Evolutionary conservation across 2,113 vertebrate genomes (phyloP), one percentile per base, ranked within the genome.

Genomic region (Chaenocephalus aceratus): DNA sequence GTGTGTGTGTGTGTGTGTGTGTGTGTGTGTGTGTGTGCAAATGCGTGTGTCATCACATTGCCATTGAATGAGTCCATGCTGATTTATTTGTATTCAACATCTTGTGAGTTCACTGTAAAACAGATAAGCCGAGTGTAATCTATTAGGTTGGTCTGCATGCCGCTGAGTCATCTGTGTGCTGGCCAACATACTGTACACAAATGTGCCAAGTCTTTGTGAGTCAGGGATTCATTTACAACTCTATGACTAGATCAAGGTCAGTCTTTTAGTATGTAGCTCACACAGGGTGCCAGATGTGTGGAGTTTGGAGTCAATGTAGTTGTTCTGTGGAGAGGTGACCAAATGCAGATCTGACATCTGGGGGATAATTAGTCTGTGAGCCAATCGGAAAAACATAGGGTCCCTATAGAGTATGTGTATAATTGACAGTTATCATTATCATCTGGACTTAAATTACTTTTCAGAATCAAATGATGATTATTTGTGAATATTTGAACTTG

Each of bases 191-290:
- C 8, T 34, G n/a, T 34, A 21, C 41, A 34, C 8, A 52, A n/a
- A 46, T 30, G 34, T 67, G 66, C 30, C 75, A 65, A 59, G n/a
- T 63, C 59, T 77, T 85, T 80, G 71, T 75, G 74, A 59, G 54
- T 62, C 59, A 34, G 21, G 6, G 58, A 86, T 77, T 79, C 60
- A 80, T 86, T 76, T 70, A 82, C 74, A 75, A 79, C 67, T 26
- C 48, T 34, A 44, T 57, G 62, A 68, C 34, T 4, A 12, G 21
- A 51, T 11, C 21, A 16, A 16, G 23, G n/a, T 61, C 23, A 77
- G 6, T 41, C 36, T 41, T 41, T 56, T 23, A 13, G 1, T 7
- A 26, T 56, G 49, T 41, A 2, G 57, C 66, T 52, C 34, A 65
- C 34, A 4, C 45, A 14, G 7, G 36, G 6, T 57, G 52, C 51